A percentile compares a stretch with the other conserved stretches of the same genome.
Evolutionary conservation across 1,140 invertebrate species (phyloP).

Genomic region (Conus betulinus): DNA sequence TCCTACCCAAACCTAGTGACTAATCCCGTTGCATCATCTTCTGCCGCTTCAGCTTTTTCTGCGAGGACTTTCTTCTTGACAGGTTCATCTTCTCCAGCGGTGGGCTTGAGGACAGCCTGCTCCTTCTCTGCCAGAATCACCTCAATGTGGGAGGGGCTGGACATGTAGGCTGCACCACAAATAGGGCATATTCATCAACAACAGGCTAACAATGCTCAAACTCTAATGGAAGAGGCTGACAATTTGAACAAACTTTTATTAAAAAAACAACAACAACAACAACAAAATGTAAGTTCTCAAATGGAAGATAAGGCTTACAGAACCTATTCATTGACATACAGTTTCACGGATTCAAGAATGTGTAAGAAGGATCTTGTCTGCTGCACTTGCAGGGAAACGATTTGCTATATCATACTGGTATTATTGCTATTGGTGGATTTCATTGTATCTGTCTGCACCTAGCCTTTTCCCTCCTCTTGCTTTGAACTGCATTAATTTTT

Average conservation of each 20-base stretch:
- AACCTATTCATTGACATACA: too few species aligned
- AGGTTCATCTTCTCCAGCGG: constrained; percentile 80
- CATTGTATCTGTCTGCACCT: too few species aligned
- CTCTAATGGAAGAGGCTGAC: neutral
- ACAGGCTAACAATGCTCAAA: neutral
- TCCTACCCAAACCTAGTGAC: constrained; percentile 11
- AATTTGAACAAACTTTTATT: neutral
- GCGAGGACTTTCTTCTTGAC: constrained; percentile 79
- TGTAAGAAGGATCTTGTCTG: too few species aligned
- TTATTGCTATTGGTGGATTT: too few species aligned
- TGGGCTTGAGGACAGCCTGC: constrained; percentile 90
- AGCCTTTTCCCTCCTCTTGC: too few species aligned
- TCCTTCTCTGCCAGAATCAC: constrained; percentile 97
- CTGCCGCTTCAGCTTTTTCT: constrained; percentile 76
- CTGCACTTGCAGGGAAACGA: too few species aligned
- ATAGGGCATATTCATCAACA: neutral
- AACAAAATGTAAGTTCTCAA: too few species aligned
- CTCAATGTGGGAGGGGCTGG: constrained; percentile 99
- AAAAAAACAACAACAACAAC: neutral
- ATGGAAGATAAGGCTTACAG: too few species aligned
- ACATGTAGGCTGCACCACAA: constrained; percentile 92
- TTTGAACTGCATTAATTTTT: too few species aligned
- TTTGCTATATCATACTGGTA: too few species aligned
- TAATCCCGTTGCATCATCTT: constrained; percentile 75
- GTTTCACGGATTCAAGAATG: too few species aligned